Base-by-base conservation (phyloP, 2,888 invertebrate species). In the Xanthorhoe spadicearia region DNA sequence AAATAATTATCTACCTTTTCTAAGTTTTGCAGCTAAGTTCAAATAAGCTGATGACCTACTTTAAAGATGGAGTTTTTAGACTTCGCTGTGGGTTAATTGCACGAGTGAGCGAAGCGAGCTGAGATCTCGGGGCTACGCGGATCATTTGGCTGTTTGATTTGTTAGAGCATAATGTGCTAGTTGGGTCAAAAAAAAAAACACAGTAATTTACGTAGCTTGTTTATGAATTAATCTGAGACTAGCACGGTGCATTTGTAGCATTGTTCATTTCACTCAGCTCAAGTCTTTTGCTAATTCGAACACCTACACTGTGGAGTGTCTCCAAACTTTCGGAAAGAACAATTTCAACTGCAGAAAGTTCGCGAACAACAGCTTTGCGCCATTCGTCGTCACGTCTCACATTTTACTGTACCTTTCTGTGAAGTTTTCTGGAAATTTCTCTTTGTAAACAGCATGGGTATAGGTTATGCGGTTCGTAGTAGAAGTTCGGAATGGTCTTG, bases 331-430 rank as follows among this genome's bases (percentile, higher is more conserved):
- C 70, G 72, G 54, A 74, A 76, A 80, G 76, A 80, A 77, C 82
- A 81, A 82, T 82, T 80, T 78, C 74, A 72, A 71, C 70, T 55
- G 67, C 70, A 54, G 60, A 77, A 83, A 82, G 77, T 83, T 80
- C 70, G 55, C 55, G 56, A 69, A 69, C 69, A 63, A 63, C 69
- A 60, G 63, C 66, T 69, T 66, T 66, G 63, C 60, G 38, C 51
- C 69, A 63, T 68, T 64, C 57, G 60, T 68, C 68, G 74, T 80
- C 80, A 81, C 83, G 83, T 84, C 75, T 72, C 72, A 71, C 76
- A 74, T 81, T 84, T 84, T 83, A 83, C 81, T 81, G 81, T 82
- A 76, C 66, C 73, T 57, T 50, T 57, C 71, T 71, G n/a, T 71
- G 74, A 80, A 83, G 71, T 81, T 77, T 70, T 72, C 61, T 72